phyloP scores from a whole-genome alignment of 2,113 vertebrate genomes.

The Myotis davidii region DNA sequence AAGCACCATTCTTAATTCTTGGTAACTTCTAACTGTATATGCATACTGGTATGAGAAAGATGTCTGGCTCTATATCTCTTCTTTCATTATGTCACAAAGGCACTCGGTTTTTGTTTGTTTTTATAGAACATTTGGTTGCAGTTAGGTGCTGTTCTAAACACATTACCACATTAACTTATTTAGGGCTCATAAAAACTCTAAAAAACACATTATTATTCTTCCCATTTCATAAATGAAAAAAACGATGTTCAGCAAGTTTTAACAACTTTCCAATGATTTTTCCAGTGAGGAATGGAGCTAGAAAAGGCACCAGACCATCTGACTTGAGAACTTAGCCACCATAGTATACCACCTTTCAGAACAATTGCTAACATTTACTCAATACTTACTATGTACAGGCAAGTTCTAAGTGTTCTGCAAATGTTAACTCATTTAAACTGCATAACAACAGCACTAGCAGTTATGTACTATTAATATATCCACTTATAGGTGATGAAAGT shows the following conservation, averaged over 20 bases:
- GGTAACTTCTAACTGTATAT: background rate
- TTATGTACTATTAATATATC: background rate
- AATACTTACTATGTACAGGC: background rate
- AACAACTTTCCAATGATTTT: background rate
- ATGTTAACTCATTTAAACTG: background rate
- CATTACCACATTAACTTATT: background rate
- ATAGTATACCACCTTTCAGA: background rate
- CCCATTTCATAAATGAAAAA: constrained; percentile 36
- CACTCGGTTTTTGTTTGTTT: background rate
- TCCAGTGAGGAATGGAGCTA: background rate
- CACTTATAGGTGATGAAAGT: constrained; percentile 2
- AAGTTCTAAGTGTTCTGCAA: background rate
- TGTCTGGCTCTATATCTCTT: background rate
- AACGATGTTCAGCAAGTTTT: background rate
- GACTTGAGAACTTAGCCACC: background rate
- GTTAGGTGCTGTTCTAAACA: background rate
- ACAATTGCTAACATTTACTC: background rate
- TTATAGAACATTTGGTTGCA: background rate
- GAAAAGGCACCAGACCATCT: background rate
- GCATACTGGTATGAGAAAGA: background rate
- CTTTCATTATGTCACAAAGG: background rate
- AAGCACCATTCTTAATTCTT: background rate
- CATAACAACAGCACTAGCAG: background rate
- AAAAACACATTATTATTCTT: background rate
- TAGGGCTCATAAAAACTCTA: background rate